Conservation (phyloP, 1,140 invertebrate species). For the Rhagoletis pomonella region DNA sequence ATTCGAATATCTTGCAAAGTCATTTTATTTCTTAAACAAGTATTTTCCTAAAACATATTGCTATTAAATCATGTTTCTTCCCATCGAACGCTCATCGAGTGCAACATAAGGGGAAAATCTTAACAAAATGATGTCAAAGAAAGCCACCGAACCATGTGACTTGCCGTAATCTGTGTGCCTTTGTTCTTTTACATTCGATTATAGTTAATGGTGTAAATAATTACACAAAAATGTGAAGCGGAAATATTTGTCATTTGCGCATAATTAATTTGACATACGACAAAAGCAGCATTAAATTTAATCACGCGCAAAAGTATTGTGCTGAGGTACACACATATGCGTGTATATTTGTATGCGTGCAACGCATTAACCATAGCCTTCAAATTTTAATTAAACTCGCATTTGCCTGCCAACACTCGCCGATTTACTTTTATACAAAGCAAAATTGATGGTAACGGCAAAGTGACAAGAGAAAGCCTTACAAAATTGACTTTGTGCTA, state of each 20-base stretch:
- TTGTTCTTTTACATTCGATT: too few relatives aligned
- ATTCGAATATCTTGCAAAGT: too few relatives aligned
- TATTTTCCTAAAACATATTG: too few relatives aligned
- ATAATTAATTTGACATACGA: slow-evolving; percentile 32
- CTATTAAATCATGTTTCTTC: too few relatives aligned
- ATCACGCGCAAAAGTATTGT: neutral
- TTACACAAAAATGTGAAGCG: neutral
- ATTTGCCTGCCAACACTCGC: slow-evolving; percentile 8
- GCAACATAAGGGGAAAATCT: neutral
- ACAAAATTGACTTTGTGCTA: slow-evolving; percentile 24
- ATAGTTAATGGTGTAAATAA: too few relatives aligned
- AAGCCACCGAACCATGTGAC: too few relatives aligned
- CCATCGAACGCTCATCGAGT: too few relatives aligned
- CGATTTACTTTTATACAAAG: neutral
- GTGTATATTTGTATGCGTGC: neutral
- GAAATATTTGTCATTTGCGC: slow-evolving; percentile 25
- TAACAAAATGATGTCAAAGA: neutral
- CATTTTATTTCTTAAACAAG: too few relatives aligned
- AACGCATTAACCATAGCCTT: slow-evolving; percentile 5
- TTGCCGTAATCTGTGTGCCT: too few relatives aligned
- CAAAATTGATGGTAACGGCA: slow-evolving; percentile 4
- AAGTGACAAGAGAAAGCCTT: slow-evolving; percentile 22
- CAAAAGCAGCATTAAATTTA: neutral
- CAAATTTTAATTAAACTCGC: slow-evolving; percentile 49
- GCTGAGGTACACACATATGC: neutral